Base-by-base conservation (phyloP, 2,888 invertebrate genomes). In the Acronicta alni region DNA sequence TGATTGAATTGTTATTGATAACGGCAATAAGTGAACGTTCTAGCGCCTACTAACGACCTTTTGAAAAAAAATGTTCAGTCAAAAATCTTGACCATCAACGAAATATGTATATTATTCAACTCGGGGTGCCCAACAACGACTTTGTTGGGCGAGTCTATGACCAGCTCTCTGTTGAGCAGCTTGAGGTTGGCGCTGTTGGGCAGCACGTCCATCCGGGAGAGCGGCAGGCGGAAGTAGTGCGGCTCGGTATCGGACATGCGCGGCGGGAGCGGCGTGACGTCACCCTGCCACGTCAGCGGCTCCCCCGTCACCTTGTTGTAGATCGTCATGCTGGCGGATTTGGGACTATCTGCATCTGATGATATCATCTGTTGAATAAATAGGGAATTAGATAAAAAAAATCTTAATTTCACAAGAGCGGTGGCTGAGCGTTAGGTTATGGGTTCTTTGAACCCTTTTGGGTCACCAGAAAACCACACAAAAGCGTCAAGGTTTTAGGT, bases 231-330 rank as follows among this genome's bases (percentile, higher is more conserved):
- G 0, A 92, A 75, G 18, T 86, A 80, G 1, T 77, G 66, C 0
- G 55, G 15, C 18, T 75, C 66, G 39, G 80, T 75, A 7, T 85
- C 77, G 71, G 84, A 80, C 58, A 86, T 69, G 26, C 78, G 77
- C 14, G 83, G 76, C 0, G 86, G 81, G 0, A 90, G 6, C 0
- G 79, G 61, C 1, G 70, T 70, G 3, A 93, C 77, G 0, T 75
- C 67, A 0, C 91, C 90, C 0, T 80, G 67, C 91, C 90, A 92
- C 0, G 67, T 59, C 59, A 80, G 83, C 0, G 92, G 92, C 37
- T 92, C 87, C 0, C 90, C 90, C 0, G 91, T 84, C 0, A 86
- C 72, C 59, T 85, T 89, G 75, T 93, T 92, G 82, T 88, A 92
- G 0, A 88, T 69, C 0, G 90, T 92, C n/a, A 93, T 81, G 0